Percentiles rank a stretch among this genome's conserved stretches.
Conservation (phyloP, 2,888 invertebrate species). For the Caenorhabditis sp. region DNA sequence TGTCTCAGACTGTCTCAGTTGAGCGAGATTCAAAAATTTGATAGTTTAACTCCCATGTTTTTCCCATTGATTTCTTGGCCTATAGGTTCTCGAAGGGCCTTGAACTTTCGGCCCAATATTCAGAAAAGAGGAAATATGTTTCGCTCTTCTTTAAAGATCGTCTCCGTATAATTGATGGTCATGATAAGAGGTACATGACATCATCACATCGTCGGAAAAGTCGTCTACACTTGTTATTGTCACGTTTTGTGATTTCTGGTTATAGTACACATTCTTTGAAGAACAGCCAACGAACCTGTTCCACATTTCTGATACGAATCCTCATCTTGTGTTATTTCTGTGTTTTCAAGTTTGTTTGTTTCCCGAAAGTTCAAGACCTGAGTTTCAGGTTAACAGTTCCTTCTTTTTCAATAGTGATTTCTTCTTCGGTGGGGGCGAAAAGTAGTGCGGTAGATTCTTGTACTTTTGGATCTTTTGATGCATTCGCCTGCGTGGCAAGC, state of each 20-base stretch:
- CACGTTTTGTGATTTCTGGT: slow-evolving; percentile 45
- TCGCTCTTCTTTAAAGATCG: slow-evolving; percentile 43
- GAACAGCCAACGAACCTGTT: slow-evolving; percentile 38
- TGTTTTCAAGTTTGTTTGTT: not conserved
- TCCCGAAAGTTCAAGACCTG: not conserved
- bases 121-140: slow-evolving; percentile 8
- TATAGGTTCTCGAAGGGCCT: slow-evolving; percentile 4
- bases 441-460: slow-evolving; percentile 53
- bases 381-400: not conserved
- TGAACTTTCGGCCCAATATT: slow-evolving; percentile 3
- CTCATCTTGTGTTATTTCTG: slow-evolving; percentile 40
- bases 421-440: slow-evolving; percentile 38
- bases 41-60: no score
- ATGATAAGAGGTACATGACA: slow-evolving; percentile 22
- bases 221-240: slow-evolving; percentile 29
- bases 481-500: slow-evolving; percentile 61
- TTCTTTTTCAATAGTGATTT: slow-evolving; percentile 19
- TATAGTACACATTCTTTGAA: not conserved
- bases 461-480: slow-evolving; percentile 53
- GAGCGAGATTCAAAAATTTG: no score
- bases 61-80: not conserved
- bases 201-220: slow-evolving; percentile 18
- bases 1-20: not conserved
- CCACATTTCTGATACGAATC: slow-evolving; percentile 59
- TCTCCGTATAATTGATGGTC: not conserved